Evolutionary conservation across 2,888 invertebrate genomes (phyloP).

Genomic region (Oligia strigilis): DNA sequence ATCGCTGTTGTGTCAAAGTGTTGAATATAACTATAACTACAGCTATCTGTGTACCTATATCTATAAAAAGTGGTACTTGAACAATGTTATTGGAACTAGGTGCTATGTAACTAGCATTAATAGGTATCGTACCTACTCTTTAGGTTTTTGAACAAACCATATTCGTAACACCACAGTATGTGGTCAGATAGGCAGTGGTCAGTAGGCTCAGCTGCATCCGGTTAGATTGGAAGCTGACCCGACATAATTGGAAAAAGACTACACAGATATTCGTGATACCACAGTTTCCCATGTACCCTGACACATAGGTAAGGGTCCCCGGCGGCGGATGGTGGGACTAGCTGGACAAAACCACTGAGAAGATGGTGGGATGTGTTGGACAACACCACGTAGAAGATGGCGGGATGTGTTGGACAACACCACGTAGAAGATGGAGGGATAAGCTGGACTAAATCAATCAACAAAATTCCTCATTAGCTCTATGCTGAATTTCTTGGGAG

Average conservation of each 20-base stretch:
- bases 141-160: neutral
- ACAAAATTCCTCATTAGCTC: neutral
- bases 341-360: neutral
- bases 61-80: conserved; percentile 6
- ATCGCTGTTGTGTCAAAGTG: conserved; percentile 27
- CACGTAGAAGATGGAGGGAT: neutral
- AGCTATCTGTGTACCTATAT: neutral
- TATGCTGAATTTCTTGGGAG: neutral
- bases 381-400: neutral
- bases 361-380: neutral
- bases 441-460: neutral
- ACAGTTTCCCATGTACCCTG: neutral
- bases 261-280: neutral
- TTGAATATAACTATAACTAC: conserved; percentile 6
- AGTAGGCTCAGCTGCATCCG: neutral
- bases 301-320: neutral
- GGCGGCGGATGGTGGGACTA: no score
- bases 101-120: neutral
- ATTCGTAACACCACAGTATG: neutral
- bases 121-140: neutral
- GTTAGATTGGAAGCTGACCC: neutral
- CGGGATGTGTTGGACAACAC: neutral
- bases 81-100: neutral
- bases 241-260: neutral
- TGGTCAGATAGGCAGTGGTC: neutral